A percentile compares a stretch with the other conserved stretches of the same genome.
Evolutionary conservation across 2,888 invertebrate species (phyloP).

Genomic region (Adelognathus sp.): DNA sequence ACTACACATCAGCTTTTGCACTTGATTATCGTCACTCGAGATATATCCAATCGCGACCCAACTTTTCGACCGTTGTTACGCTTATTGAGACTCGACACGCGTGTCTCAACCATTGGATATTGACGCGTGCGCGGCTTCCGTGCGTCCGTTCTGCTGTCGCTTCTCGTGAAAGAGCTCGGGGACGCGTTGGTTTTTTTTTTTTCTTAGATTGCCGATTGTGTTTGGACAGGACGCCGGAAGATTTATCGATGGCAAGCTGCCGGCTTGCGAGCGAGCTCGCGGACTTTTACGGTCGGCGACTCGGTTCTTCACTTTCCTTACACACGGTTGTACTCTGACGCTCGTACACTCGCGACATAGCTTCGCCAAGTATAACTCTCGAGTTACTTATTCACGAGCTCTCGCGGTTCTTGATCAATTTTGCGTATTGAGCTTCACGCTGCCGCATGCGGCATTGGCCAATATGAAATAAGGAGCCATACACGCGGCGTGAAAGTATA

Average conservation of each 20-base stretch:
- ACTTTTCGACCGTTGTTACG: not conserved
- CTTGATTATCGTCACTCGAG: too few species aligned
- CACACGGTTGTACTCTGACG: not conserved
- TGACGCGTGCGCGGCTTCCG: constrained; percentile 7
- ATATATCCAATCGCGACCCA: not conserved
- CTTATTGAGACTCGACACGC: constrained; percentile 9
- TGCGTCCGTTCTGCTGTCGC: constrained; percentile 22
- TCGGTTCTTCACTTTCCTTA: constrained; percentile 17
- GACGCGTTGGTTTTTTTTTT: too few species aligned
- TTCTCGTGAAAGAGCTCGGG: constrained; percentile 32
- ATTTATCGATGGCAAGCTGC: constrained; percentile 71
- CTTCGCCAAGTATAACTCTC: constrained; percentile 13
- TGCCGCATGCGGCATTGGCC: not conserved
- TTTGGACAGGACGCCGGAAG: constrained; percentile 71
- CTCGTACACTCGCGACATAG: constrained; percentile 25
- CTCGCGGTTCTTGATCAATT: not conserved
- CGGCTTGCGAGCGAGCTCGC: not conserved
- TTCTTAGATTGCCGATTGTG: constrained; percentile 69
- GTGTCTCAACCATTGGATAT: not conserved
- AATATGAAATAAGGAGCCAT: not conserved
- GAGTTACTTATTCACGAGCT: constrained; percentile 24
- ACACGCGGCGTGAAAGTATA: not conserved
- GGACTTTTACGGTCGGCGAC: constrained; percentile 45
- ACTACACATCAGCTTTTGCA: too few species aligned
- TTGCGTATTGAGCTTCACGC: constrained; percentile 2